These are phyloP conservation scores for Cephalopholis sonnerati DNA, from an alignment of 2,113 vertebrate genomes.

Conservation along the genomic window DNA sequence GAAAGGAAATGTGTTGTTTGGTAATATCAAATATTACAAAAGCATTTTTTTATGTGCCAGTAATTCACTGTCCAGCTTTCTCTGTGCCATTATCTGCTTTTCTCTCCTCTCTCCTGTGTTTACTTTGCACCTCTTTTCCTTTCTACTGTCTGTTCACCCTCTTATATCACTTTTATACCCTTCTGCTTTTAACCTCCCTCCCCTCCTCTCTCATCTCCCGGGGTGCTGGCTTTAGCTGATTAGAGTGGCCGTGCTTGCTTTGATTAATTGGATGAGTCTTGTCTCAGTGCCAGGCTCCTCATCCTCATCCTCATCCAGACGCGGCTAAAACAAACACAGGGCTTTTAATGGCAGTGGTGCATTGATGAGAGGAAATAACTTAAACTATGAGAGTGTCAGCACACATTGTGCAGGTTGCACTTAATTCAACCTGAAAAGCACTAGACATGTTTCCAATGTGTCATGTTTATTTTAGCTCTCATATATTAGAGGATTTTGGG, in stretches of 20 bases:
- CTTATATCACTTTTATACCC: slow-evolving; percentile 35
- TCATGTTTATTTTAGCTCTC: neutral
- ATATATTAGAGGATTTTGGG: neutral
- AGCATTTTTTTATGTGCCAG: neutral
- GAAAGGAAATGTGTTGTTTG: neutral
- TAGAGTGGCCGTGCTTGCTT: slow-evolving; percentile 68
- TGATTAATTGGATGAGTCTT: slow-evolving; percentile 78
- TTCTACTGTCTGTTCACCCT: slow-evolving; percentile 23
- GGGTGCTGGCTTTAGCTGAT: slow-evolving; percentile 65
- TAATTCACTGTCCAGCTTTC: neutral
- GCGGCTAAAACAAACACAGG: slow-evolving; percentile 47
- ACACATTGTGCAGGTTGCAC: slow-evolving; percentile 1
- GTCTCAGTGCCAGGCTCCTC: slow-evolving; percentile 59
- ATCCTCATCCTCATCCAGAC: slow-evolving; percentile 12
- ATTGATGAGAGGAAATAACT: slow-evolving; percentile 31
- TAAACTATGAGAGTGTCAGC: slow-evolving; percentile 38
- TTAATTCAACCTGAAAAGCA: neutral
- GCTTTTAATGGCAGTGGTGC: slow-evolving; percentile 34
- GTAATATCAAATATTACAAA: neutral
- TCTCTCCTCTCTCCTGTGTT: neutral
- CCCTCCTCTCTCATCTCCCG: slow-evolving; percentile 19
- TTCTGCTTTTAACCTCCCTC: slow-evolving; percentile 43
- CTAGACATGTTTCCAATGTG: neutral
- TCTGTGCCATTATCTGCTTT: neutral
- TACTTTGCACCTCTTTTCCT: neutral